phyloP scores from a whole-genome alignment of 2,888 invertebrate genomes.

The Drosophila meridionalis region DNA sequence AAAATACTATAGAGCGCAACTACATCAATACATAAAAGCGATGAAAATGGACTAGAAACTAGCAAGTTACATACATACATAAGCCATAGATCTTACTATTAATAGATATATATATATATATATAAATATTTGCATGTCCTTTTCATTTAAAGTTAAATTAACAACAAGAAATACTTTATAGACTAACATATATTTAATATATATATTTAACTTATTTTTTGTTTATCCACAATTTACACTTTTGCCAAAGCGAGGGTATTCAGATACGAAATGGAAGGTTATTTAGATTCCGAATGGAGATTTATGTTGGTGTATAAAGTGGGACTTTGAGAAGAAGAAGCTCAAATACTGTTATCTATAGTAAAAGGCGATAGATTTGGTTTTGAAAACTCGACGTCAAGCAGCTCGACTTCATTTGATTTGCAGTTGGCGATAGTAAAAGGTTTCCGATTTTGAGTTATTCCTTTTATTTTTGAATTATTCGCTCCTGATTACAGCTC shows the following conservation, averaged over 20 bases:
- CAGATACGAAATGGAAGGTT: conserved; percentile 10
- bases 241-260: conserved; percentile 32
- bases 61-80: conserved; percentile 34
- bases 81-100: conserved; percentile 23
- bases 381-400: conserved; percentile 46
- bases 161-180: conserved; percentile 47
- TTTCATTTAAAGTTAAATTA: conserved; percentile 29
- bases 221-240: conserved; percentile 41
- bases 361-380: conserved; percentile 43
- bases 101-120: conserved; percentile 9
- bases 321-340: conserved; percentile 21
- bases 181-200: neutral
- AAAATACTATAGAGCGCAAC: conserved; percentile 33
- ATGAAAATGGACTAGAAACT: conserved; percentile 56
- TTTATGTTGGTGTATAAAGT: conserved; percentile 5
- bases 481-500: conserved; percentile 85
- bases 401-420: conserved; percentile 20
- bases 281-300: conserved; percentile 14
- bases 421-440: neutral
- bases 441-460: neutral
- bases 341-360: conserved; percentile 55
- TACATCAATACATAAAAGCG: conserved; percentile 14
- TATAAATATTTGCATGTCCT: conserved; percentile 16
- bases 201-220: conserved; percentile 11
- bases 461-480: conserved; percentile 60